Base-by-base conservation (phyloP, 2,888 invertebrate genomes). In the Drosophila suboccidentalis region DNA sequence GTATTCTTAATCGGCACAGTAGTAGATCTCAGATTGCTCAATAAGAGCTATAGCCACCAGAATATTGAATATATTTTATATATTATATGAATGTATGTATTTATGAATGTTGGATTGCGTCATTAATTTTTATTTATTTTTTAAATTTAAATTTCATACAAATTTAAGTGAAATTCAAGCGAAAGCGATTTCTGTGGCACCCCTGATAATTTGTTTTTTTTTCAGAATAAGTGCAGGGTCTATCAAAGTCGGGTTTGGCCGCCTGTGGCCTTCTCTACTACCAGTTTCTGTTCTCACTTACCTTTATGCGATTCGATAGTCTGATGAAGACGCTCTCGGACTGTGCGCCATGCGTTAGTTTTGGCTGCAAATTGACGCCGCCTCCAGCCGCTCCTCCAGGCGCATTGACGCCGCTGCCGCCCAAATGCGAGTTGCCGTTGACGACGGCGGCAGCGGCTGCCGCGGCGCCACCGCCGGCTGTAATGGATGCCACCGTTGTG, bases 291-390 rank as follows among this genome's bases (percentile, higher is more conserved):
- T 6, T 44, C 3, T 4, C 3, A 47, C 93, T 91, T 90, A 97
- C 97, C 95, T 98, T 98, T 64, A 99, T 98, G 90, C 98, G 95
- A 93, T 99, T 99, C 67, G 97, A 98, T 66, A 99, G 94, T 79
- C 99, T 94, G 91, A 99, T 95, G 92, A 99, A 98, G n/a, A 99
- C 97, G 9, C 98, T 98, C 92, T 99, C 98, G 87, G 98, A 98
- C 90, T 97, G 97, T 66, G 90, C 91, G 38, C 92, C 89, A 54
- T 89, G 88, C 3, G 92, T 77, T 22, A 91, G 79, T 65, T 90
- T 92, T 41, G 91, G 90, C 60, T 92, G 91, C 34, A 83, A 60
- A 60, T 91, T 87, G 1, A 81, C 41, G 32, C 53, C 66, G 11
- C 62, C 61, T 11, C 50, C 59, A 3, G 51, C 46, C 22, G 70